Base-by-base conservation (phyloP, 2,113 vertebrate genomes). In the Petrocephalus zakoni region DNA sequence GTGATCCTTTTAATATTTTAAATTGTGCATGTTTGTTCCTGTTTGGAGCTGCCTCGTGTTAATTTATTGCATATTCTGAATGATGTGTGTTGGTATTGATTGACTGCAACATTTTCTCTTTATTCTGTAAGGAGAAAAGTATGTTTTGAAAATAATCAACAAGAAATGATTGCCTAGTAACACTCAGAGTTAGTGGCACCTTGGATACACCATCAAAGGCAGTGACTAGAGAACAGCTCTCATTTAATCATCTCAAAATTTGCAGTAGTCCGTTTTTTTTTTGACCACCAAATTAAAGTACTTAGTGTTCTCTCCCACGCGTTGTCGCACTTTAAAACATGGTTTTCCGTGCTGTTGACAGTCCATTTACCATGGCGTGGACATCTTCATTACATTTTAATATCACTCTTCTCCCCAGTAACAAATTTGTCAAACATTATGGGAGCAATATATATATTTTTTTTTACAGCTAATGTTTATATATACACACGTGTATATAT, bases 1-100 rank as follows among this genome's bases (percentile, higher is more conserved):
- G 90, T 92, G 92, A 89, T 88, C 95, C 93, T 93, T 78, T 88
- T 90, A 90, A 85, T 91, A 90, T 86, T 89, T 87, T 92, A 88
- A 89, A 90, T 92, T 94, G 93, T 93, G 94, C 96, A 95, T 96
- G 95, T 95, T 93, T 95, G 94, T 94, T 96, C 92, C 94, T 91
- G 91, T 90, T 93, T 94, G 94, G 95, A 95, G 96, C 96, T 94
- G 96, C 95, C 96, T 96, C 95, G 94, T 95, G 92, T 97, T 97
- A 95, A 95, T 96, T 96, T 97, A 96, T 94, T 92, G 94, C 92
- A 91, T 95, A 94, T 89, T 95, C 94, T 94, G 93, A 94, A 96
- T 96, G 95, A 93, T 95, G 96, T 97, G 95, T 93, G 93, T 95
- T 96, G 94, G 94, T 95, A 92, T 95, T 95, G 95, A 95, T 95